These are phyloP conservation scores for Drosophila glabriapex DNA, from an alignment of 2,888 invertebrate species.

Conservation along the genomic window DNA sequence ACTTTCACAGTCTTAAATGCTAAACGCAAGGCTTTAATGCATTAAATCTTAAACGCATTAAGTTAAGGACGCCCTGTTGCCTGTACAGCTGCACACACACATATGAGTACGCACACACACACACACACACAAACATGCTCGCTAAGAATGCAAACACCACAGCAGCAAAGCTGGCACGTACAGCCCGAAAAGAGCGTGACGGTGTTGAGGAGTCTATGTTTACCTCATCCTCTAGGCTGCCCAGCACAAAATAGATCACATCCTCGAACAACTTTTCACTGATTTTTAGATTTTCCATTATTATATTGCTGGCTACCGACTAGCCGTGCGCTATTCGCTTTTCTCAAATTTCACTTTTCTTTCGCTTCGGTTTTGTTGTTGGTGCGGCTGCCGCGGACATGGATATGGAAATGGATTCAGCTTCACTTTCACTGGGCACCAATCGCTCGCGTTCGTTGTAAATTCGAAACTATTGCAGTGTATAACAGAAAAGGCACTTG, in stretches of 20 bases:
- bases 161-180: constrained; percentile 28
- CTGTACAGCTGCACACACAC: constrained; percentile 48
- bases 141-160: constrained; percentile 46
- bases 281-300: constrained; percentile 83
- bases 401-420: constrained; percentile 56
- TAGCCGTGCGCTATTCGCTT: constrained; percentile 44
- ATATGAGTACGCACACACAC: constrained; percentile 20
- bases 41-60: constrained; percentile 15
- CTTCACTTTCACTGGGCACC: constrained; percentile 39
- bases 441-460: constrained; percentile 12
- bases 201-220: constrained; percentile 31
- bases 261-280: constrained; percentile 89
- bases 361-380: constrained; percentile 70
- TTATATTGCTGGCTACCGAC: constrained; percentile 29
- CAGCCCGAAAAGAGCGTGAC: constrained; percentile 20
- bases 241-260: constrained; percentile 93
- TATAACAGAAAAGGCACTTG: constrained; percentile 44
- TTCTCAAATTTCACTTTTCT: constrained; percentile 70
- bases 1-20: not conserved
- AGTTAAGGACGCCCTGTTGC: constrained; percentile 5
- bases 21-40: not conserved
- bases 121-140: not conserved
- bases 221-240: constrained; percentile 91
- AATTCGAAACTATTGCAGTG: constrained; percentile 35
- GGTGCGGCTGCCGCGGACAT: constrained; percentile 60